Conservation (phyloP, 2,113 vertebrate species). For the Phocoena sinus region DNA sequence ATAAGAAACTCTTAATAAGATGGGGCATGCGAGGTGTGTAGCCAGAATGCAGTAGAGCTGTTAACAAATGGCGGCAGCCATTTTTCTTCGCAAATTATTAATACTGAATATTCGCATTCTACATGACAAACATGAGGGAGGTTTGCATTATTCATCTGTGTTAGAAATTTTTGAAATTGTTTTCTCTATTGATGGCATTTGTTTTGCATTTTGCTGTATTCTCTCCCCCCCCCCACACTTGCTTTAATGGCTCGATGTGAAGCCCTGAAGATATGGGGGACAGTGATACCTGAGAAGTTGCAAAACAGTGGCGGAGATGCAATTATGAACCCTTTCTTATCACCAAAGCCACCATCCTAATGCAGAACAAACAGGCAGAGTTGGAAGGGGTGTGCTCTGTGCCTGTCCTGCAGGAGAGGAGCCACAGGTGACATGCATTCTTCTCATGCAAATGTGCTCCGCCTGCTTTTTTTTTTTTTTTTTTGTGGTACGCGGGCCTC, state of each 20-base stretch:
- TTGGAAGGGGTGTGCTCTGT: background rate
- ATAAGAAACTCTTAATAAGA: background rate
- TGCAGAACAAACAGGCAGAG: background rate
- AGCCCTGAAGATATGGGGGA: background rate
- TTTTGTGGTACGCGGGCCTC: too few relatives aligned
- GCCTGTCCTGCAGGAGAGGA: background rate
- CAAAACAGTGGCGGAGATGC: background rate
- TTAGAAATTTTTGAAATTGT: background rate
- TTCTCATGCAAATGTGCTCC: constrained; percentile 52
- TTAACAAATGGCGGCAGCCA: background rate
- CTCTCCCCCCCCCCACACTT: background rate
- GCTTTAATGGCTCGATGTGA: background rate
- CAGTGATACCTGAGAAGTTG: background rate
- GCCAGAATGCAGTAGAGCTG: background rate
- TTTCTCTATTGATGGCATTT: background rate
- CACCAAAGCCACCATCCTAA: background rate
- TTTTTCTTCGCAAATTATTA: background rate
- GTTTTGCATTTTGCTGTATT: background rate
- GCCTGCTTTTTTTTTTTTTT: constrained; percentile 6
- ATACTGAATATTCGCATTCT: background rate
- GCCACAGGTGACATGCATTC: constrained; percentile 30
- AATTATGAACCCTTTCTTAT: background rate
- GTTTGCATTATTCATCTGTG: background rate
- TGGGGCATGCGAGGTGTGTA: background rate
- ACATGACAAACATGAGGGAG: background rate